phyloP scores from a whole-genome alignment of 1,140 invertebrate genomes.

The Zaprionus nigranus region DNA sequence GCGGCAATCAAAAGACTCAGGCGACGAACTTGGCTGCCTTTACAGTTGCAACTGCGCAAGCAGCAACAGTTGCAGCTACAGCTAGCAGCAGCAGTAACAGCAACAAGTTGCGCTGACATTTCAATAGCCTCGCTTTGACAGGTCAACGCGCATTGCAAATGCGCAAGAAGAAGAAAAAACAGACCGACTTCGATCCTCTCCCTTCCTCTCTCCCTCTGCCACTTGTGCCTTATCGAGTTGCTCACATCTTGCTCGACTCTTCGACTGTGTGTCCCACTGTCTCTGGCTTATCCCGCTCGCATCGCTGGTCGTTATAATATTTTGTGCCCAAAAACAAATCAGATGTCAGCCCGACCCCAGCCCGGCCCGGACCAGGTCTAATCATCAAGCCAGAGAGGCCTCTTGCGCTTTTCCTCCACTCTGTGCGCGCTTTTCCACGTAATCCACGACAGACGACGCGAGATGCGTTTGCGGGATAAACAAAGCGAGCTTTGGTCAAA shows the following conservation, averaged over 20 bases:
- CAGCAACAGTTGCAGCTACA: not conserved
- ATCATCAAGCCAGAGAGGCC: slow-evolving; percentile 46
- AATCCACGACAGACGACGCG: slow-evolving; percentile 45
- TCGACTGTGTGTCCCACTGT: not conserved
- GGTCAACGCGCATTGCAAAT: slow-evolving; percentile 78
- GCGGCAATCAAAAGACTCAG: slow-evolving; percentile 78
- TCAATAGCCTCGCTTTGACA: slow-evolving; percentile 84
- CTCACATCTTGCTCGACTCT: not conserved
- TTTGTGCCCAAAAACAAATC: slow-evolving; percentile 81
- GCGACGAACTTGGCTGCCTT: slow-evolving; percentile 69
- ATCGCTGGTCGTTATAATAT: slow-evolving; percentile 84
- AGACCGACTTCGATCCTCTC: slow-evolving; percentile 12
- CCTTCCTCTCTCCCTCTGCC: not conserved
- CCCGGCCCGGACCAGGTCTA: slow-evolving; percentile 60
- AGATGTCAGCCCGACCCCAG: slow-evolving; percentile 74
- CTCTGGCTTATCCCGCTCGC: slow-evolving; percentile 42
- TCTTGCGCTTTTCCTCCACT: slow-evolving; percentile 54
- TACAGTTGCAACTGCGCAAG: slow-evolving; percentile 29
- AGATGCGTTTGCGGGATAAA: slow-evolving; percentile 59
- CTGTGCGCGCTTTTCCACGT: slow-evolving; percentile 49
- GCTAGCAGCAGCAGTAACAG: slow-evolving; percentile 4
- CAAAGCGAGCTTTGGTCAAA: slow-evolving; percentile 17
- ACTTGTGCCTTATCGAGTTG: not conserved
- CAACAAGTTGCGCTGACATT: slow-evolving; percentile 74
- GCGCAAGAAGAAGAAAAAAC: slow-evolving; percentile 4